A percentile compares a stretch with the other conserved stretches of the same genome.
These are phyloP conservation scores for Pocillopora meandrina DNA, from an alignment of 92 coral and sea anemone species.

Conservation along the genomic window DNA sequence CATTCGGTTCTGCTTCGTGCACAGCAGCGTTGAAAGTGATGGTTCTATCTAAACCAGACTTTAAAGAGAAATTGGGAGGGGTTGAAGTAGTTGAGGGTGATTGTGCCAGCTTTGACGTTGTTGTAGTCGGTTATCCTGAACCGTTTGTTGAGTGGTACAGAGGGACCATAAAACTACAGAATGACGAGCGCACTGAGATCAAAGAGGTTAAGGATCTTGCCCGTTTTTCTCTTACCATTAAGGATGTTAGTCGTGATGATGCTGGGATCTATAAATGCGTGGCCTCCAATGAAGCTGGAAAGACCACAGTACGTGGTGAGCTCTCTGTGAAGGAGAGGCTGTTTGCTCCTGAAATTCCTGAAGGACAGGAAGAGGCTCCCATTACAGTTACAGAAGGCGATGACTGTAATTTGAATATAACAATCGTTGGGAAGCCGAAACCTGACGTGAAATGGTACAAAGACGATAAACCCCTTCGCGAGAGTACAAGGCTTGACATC, in stretches of 20 bases:
- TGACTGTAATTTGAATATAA: conserved; percentile 55
- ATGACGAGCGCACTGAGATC: conserved; percentile 68
- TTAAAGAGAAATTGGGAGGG: conserved; percentile 76
- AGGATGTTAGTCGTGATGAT: conserved; percentile 72
- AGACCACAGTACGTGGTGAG: conserved; percentile 59
- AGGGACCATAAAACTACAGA: conserved; percentile 59
- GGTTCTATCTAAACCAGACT: conserved; percentile 74
- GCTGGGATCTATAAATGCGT: conserved; percentile 78
- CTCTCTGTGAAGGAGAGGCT: conserved; percentile 57
- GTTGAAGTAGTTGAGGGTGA: conserved; percentile 78
- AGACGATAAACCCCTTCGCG: conserved; percentile 60
- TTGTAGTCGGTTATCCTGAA: conserved; percentile 80
- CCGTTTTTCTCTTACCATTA: conserved; percentile 62
- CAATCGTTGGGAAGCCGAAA: conserved; percentile 77
- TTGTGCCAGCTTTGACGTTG: conserved; percentile 70
- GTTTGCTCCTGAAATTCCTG: conserved; percentile 53
- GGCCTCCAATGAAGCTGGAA: conserved; percentile 78
- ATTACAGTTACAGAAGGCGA: conserved; percentile 69
- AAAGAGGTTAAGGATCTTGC: conserved; percentile 67
- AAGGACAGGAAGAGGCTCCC: conserved; percentile 46
- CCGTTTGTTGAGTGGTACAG: conserved; percentile 89
- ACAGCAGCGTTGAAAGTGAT: conserved; percentile 61
- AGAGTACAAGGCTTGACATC: conserved; percentile 64
- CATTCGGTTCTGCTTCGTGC: conserved; percentile 69
- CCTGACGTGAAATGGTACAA: conserved; percentile 84